Conservation (phyloP, 2,113 vertebrate genomes). For the western clawed frog (Xenopus tropicalis) region DNA sequence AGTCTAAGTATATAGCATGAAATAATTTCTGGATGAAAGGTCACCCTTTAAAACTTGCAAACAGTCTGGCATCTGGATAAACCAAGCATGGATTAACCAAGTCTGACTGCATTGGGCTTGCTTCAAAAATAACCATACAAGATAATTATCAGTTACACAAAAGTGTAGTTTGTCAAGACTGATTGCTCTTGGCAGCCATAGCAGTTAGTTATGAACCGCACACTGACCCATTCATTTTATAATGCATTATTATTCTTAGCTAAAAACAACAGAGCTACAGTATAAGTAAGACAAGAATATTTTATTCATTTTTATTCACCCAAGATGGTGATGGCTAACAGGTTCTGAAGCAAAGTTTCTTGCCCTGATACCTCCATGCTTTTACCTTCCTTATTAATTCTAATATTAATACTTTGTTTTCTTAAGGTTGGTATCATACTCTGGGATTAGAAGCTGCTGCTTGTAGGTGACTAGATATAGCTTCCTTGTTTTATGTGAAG, state of each 20-base stretch:
- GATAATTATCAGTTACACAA: conserved; percentile 43
- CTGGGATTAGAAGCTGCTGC: too few species aligned
- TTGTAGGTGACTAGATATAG: too few species aligned
- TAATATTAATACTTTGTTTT: too few species aligned
- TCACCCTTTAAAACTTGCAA: conserved; percentile 41
- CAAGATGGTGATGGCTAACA: too few species aligned
- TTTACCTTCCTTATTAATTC: too few species aligned
- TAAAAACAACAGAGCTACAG: background rate
- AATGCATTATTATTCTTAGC: conserved; percentile 4
- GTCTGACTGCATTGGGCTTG: conserved; percentile 44
- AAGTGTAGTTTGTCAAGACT: conserved; percentile 31
- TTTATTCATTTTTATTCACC: background rate
- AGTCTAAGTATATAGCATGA: conserved; percentile 36
- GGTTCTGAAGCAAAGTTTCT: too few species aligned
- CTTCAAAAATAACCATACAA: conserved; percentile 36
- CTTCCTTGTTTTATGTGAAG: too few species aligned
- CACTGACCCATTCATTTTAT: conserved; percentile 44
- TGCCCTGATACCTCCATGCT: too few species aligned
- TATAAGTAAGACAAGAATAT: background rate
- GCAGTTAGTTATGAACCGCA: conserved; percentile 44
- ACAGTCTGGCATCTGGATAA: conserved; percentile 43
- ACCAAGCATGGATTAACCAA: conserved; percentile 42
- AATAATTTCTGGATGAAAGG: conserved; percentile 42
- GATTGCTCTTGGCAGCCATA: conserved; percentile 43
- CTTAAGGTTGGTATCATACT: too few species aligned